Conservation (phyloP, 1,140 invertebrate genomes). For the Papilio polyxenes region DNA sequence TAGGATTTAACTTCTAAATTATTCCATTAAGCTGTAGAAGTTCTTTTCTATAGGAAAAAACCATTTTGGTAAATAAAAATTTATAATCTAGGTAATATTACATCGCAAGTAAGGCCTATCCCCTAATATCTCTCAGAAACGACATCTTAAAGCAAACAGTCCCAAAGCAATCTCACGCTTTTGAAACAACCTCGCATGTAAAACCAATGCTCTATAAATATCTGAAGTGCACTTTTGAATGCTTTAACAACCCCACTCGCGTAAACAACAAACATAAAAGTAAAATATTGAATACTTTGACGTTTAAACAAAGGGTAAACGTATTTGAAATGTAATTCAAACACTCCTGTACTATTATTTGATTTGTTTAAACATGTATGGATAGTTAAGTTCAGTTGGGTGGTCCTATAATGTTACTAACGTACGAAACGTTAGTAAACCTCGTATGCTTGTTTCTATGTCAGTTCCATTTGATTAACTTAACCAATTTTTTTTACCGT, state of each 20-base stretch:
- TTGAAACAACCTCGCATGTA: neutral
- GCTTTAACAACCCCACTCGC: neutral
- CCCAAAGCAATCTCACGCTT: neutral
- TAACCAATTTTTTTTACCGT: too few relatives aligned
- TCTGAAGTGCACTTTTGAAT: conserved; percentile 8
- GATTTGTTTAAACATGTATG: neutral
- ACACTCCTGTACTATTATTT: neutral
- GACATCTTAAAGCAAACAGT: neutral
- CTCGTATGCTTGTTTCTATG: too few relatives aligned
- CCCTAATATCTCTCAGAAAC: neutral
- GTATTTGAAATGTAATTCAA: neutral
- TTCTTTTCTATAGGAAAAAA: too few relatives aligned
- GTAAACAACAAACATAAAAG: neutral
- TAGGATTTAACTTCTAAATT: too few relatives aligned
- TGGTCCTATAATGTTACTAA: neutral
- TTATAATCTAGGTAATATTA: too few relatives aligned
- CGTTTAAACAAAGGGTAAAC: neutral
- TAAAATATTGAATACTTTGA: neutral
- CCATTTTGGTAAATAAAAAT: too few relatives aligned
- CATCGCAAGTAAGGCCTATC: neutral
- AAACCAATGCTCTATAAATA: conserved; percentile 5
- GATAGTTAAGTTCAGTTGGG: neutral
- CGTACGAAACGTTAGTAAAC: too few relatives aligned
- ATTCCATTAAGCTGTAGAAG: too few relatives aligned
- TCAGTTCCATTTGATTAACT: too few relatives aligned